Conservation (phyloP, 2,797 vertebrate genomes). For the Sciurus carolinensis region DNA sequence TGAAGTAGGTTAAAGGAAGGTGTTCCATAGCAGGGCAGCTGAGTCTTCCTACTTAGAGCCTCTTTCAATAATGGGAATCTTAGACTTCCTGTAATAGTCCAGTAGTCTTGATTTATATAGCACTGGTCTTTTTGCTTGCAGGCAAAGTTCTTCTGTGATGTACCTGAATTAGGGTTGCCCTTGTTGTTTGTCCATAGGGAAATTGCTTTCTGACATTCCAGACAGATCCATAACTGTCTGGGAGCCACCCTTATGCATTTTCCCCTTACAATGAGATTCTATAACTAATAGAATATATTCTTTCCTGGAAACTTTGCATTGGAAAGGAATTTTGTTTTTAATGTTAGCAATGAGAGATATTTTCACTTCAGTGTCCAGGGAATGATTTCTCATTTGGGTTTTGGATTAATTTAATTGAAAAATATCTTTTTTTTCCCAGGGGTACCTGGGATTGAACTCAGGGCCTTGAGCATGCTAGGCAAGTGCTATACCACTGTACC, state of each 20-base stretch:
- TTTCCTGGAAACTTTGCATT: constrained; percentile 47
- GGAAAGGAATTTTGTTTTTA: constrained; percentile 58
- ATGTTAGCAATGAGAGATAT: not conserved
- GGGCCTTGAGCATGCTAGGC: not conserved
- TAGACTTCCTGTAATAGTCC: not conserved
- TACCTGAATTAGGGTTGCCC: constrained; percentile 4
- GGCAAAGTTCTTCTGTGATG: not conserved
- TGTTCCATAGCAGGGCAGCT: not conserved
- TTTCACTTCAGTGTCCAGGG: not conserved
- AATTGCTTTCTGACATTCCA: constrained; percentile 51
- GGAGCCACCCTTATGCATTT: not conserved
- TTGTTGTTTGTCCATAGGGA: constrained; percentile 49
- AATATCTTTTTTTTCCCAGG: not conserved
- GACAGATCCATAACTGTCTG: constrained; percentile 18
- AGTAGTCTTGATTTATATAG: constrained; percentile 8
- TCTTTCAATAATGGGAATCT: not conserved
- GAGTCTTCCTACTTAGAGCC: not conserved
- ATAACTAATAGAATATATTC: not conserved
- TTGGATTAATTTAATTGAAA: constrained; percentile 50
- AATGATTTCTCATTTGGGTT: constrained; percentile 34
- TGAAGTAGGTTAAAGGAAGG: not conserved
- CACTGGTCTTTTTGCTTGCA: not conserved
- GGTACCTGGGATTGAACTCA: not conserved
- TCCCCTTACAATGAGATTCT: not conserved
- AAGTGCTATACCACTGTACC: not conserved